Conservation (phyloP, 2,113 vertebrate species). For the Centrocercus urophasianus region DNA sequence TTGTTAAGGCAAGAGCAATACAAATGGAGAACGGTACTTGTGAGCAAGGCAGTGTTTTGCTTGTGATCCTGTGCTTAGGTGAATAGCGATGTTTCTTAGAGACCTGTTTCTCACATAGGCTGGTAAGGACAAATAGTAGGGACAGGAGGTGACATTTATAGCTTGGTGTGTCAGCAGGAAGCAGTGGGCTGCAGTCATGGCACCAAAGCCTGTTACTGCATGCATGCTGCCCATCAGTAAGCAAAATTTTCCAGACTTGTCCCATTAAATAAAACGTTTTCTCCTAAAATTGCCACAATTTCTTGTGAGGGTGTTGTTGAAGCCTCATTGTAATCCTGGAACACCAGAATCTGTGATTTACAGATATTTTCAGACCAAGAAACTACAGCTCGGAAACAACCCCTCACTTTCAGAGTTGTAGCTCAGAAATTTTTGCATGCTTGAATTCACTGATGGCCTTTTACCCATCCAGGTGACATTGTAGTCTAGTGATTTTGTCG, state of each 20-base stretch:
- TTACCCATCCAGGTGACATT: background rate
- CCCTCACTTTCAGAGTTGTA: background rate
- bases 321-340: background rate
- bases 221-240: background rate
- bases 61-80: background rate
- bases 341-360: background rate
- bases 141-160: background rate
- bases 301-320: background rate
- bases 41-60: accelerated
- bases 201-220: accelerated
- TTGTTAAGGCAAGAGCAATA: background rate
- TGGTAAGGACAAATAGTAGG: background rate
- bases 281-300: background rate
- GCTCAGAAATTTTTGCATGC: background rate
- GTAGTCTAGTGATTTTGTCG: background rate
- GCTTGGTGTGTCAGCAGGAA: background rate
- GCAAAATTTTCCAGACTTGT: background rate
- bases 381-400: background rate
- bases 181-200: background rate
- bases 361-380: background rate
- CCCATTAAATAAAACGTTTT: background rate
- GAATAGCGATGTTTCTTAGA: background rate
- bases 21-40: background rate
- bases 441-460: background rate
- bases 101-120: background rate